phyloP scores from a whole-genome alignment of 2,888 invertebrate genomes.

The Ceraclea dissimilis region DNA sequence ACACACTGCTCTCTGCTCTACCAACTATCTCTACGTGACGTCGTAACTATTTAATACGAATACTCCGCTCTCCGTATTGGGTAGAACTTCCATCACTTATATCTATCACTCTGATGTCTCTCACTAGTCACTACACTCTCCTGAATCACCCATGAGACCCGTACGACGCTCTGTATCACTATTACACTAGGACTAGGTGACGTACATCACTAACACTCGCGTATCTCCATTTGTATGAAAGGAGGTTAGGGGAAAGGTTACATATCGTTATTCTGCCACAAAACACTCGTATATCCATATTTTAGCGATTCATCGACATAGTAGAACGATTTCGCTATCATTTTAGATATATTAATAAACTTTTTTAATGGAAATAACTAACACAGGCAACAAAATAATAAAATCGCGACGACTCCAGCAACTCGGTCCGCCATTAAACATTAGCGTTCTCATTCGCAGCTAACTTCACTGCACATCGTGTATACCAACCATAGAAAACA shows the following conservation, averaged over 20 bases:
- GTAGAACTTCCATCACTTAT: constrained; percentile 22
- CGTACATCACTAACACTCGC: constrained; percentile 68
- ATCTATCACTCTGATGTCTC: constrained; percentile 20
- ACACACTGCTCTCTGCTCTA: constrained; percentile 35
- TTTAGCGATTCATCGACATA: constrained; percentile 13
- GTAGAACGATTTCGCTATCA: constrained; percentile 16
- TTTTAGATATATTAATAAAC: constrained; percentile 47
- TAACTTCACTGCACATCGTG: constrained; percentile 38
- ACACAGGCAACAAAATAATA: constrained; percentile 42
- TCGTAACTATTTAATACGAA: constrained; percentile 50
- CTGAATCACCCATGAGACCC: constrained; percentile 31
- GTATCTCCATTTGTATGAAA: constrained; percentile 68
- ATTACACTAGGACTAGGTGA: constrained; percentile 55
- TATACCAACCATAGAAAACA: neutral
- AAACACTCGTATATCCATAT: constrained; percentile 28
- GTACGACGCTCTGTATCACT: neutral
- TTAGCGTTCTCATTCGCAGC: constrained; percentile 46
- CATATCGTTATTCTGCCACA: constrained; percentile 51
- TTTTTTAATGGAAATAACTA: constrained; percentile 37
- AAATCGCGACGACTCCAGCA: constrained; percentile 50
- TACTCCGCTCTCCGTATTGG: constrained; percentile 41
- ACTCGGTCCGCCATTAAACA: constrained; percentile 50
- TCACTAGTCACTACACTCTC: constrained; percentile 41
- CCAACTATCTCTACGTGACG: constrained; percentile 41
- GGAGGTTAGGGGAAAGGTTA: constrained; percentile 70